Base-by-base conservation (phyloP, 1,140 invertebrate species). In the Pomacea maculata region DNA sequence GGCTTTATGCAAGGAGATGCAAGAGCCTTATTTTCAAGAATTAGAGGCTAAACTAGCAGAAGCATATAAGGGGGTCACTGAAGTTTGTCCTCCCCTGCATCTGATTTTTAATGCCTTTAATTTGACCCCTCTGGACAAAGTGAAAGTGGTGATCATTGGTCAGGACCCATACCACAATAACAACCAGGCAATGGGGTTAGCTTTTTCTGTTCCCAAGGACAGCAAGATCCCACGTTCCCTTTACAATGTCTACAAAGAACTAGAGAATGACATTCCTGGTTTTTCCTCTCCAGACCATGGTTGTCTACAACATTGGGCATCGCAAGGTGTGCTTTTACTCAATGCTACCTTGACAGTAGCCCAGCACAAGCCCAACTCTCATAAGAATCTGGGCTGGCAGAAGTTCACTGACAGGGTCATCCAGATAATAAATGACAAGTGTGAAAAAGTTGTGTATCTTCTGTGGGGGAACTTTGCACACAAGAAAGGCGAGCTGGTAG, bases 401-500 rank as follows among this genome's bases (percentile, higher is more conserved):
- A 87, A 88, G 65, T 92, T 95, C 55, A 95, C 94, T 0, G 93
- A 94, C 86, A 88, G 92, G 61, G 93, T 94, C 7, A 94, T 95
- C 71, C 91, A 91, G 78, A 89, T 89, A 65, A 87, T 90, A n/a
- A 87, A 82, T 55, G 83, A 85, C 5, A 55, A 86, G 61, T 83
- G 84, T n/a, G 82, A 87, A 11, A 90, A 91, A n/a, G 91, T 94
- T 75, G 94, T 95, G 0, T 95, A 95, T 85, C 87, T 95, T 8
- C 87, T 95, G 10, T 95, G 94, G 94, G 94, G 94, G 64, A 86
- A 92, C 34, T 94, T 94, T 89, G 94, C 94, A 9, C 93, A 95
- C 82, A 94, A 94, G 83, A 95, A 95, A 87, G 93, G 91, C 75
- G 87, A 85, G 34, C 86, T 93, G n/a, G 92, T 94, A 52, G 90